Percentiles rank a stretch among this genome's conserved stretches.
Evolutionary conservation across 2,113 vertebrate species (phyloP).

Genomic region (Calypte anna): DNA sequence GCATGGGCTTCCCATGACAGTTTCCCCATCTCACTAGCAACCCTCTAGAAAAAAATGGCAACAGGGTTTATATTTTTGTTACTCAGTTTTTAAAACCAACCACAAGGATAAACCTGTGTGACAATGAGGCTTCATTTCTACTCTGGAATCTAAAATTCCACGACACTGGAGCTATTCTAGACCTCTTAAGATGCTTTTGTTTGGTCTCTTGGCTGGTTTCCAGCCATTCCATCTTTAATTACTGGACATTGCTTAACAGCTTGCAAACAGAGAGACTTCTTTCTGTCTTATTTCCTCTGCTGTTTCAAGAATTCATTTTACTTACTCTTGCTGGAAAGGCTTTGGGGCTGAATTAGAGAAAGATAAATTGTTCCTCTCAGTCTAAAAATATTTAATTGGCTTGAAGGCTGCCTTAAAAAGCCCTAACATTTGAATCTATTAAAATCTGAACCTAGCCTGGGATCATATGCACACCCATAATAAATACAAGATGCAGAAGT

Average conservation of each 20-base stretch:
- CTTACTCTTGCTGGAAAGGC: background rate
- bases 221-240: conserved; percentile 28
- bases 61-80: background rate
- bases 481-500: conserved; percentile 5
- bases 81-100: background rate
- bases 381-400: conserved; percentile 57
- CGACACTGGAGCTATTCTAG: background rate
- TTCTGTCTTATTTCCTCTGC: background rate
- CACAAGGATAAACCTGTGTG: background rate
- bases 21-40: background rate
- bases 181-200: conserved; percentile 2
- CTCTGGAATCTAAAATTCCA: background rate
- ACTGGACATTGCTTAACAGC: conserved; percentile 39
- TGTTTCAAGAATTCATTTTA: conserved; percentile 25
- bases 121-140: background rate
- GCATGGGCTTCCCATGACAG: background rate
- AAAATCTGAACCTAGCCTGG: conserved; percentile 50
- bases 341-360: background rate
- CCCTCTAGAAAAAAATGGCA: background rate
- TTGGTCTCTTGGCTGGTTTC: background rate
- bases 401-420: conserved; percentile 38
- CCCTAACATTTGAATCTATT: conserved; percentile 44
- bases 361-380: background rate
- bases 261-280: background rate
- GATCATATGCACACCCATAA: conserved; percentile 10